These are phyloP conservation scores for Tribolium castaneum DNA, from an alignment of 1,140 invertebrate species.

Conservation along the genomic window DNA sequence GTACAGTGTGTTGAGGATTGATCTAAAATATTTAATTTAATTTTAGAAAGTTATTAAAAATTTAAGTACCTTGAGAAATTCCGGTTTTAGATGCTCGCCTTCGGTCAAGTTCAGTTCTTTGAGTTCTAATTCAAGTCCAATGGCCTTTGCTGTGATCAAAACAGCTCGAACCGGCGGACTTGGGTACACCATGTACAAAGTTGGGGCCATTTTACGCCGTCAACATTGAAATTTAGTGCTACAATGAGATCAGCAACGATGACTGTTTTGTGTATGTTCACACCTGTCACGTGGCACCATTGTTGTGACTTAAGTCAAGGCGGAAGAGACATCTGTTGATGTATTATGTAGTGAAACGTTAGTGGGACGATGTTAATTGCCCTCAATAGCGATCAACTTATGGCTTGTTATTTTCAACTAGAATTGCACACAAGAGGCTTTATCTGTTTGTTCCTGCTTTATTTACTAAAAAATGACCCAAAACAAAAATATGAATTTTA, in stretches of 20 bases:
- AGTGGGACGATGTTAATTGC: not conserved
- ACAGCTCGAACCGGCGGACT: constrained; percentile 72
- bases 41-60: not conserved
- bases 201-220: constrained; percentile 54
- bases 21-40: constrained; percentile 60
- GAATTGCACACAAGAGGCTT: no score
- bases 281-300: not conserved
- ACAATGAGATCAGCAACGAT: constrained; percentile 65
- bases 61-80: constrained; percentile 75
- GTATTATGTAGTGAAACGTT: not conserved
- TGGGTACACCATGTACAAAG: constrained; percentile 63
- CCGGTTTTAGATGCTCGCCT: constrained; percentile 73
- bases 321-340: not conserved
- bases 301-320: not conserved
- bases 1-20: constrained; percentile 77
- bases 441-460: no score
- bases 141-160: constrained; percentile 71
- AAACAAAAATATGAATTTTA: no score
- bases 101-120: constrained; percentile 71
- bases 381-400: not conserved
- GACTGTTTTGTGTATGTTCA: not conserved
- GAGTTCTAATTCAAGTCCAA: constrained; percentile 75
- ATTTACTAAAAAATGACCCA: no score
- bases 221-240: constrained; percentile 49
- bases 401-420: no score